Conservation (phyloP, 2,113 vertebrate genomes). For the Hydrolagus affinis region DNA sequence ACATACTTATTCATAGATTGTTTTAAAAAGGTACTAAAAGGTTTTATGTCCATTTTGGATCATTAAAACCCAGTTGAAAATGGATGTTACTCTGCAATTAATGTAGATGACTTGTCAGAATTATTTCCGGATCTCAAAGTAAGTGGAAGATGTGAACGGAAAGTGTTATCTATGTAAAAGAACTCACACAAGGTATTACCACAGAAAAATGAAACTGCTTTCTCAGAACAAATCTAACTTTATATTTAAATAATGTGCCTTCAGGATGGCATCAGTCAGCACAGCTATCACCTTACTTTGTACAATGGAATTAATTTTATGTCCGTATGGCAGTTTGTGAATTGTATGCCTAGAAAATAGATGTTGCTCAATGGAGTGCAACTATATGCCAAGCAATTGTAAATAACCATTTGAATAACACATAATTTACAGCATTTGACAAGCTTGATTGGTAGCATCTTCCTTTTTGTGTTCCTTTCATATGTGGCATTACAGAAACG, state of each 20-base stretch:
- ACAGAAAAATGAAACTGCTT: slow-evolving; percentile 1
- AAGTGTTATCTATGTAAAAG: background rate
- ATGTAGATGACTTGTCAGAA: background rate
- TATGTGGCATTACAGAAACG: too few species aligned
- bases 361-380: slow-evolving; percentile 15
- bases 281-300: background rate
- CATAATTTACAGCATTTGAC: background rate
- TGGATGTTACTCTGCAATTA: background rate
- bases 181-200: background rate
- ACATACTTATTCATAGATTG: too few species aligned
- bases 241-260: slow-evolving; percentile 26
- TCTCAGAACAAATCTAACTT: slow-evolving; percentile 27
- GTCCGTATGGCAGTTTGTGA: slow-evolving; percentile 22
- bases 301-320: background rate
- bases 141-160: too few species aligned
- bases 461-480: background rate
- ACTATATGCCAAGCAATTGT: background rate
- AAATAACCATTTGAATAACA: background rate
- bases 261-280: background rate
- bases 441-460: background rate
- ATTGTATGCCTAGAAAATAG: background rate
- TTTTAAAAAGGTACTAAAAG: too few species aligned
- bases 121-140: background rate
- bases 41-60: too few species aligned
- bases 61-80: background rate